phyloP scores from a whole-genome alignment of 2,888 invertebrate species.

The Drosophila heteroneura region DNA sequence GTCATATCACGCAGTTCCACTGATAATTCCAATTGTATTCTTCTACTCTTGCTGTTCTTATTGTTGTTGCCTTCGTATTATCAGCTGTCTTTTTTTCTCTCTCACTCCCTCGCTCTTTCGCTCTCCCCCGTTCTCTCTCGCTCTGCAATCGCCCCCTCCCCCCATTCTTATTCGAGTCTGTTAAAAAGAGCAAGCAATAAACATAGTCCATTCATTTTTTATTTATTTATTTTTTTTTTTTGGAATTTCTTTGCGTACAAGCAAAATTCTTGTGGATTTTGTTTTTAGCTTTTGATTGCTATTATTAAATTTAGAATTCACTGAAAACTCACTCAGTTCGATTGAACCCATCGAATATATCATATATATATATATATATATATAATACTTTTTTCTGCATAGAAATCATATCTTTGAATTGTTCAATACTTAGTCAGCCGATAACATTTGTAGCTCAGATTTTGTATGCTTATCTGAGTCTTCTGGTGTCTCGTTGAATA shows the following conservation, averaged over 20 bases:
- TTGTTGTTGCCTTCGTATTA: constrained; percentile 53
- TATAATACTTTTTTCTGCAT: background rate
- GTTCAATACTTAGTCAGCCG: background rate
- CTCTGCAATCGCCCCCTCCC: background rate
- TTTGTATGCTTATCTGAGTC: background rate
- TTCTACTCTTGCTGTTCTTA: constrained; percentile 52
- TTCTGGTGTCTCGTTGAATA: background rate
- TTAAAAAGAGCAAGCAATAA: constrained; percentile 21
- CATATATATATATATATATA: background rate
- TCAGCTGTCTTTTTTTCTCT: constrained; percentile 50
- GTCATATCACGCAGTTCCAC: constrained; percentile 80
- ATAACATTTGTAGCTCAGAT: background rate
- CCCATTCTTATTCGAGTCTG: constrained; percentile 7
- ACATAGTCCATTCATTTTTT: constrained; percentile 24
- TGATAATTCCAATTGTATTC: constrained; percentile 78
- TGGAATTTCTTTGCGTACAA: constrained; percentile 47
- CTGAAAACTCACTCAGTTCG: constrained; percentile 34
- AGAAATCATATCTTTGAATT: background rate
- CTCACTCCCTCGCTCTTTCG: constrained; percentile 5
- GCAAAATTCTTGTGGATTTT: constrained; percentile 27
- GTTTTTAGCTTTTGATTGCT: constrained; percentile 21
- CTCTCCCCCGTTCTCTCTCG: background rate
- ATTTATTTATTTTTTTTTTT: constrained; percentile 14
- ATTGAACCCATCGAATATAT: constrained; percentile 8
- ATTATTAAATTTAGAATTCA: constrained; percentile 65